Conservation (phyloP, 53 echinoderm and acorn worm species). For the Echinarachnius parma region DNA sequence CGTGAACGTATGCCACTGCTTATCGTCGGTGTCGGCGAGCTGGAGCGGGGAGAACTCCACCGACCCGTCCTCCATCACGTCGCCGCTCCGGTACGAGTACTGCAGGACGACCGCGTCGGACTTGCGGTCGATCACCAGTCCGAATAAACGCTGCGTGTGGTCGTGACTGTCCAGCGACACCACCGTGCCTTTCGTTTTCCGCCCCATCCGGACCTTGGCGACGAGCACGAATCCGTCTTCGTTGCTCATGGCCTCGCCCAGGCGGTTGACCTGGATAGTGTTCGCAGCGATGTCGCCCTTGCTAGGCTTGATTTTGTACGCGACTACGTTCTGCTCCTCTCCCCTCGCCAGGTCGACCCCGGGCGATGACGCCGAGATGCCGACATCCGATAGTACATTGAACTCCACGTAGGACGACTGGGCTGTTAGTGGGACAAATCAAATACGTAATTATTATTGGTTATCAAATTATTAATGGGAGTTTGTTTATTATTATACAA, state of each 20-base stretch:
- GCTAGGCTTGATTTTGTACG: conserved; percentile 76
- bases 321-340: conserved; percentile 49
- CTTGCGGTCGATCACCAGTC: conserved; percentile 55
- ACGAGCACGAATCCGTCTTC: conserved; percentile 68
- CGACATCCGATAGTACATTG: conserved; percentile 71
- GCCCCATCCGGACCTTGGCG: conserved; percentile 55
- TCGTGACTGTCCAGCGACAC: conserved; percentile 62
- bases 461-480: too few relatives aligned
- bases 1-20: conserved; percentile 61
- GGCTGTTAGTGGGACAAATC: neutral
- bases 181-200: conserved; percentile 56
- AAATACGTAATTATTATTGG: neutral
- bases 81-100: conserved; percentile 40
- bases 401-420: conserved; percentile 39
- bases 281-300: conserved; percentile 65
- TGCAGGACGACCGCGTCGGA: conserved; percentile 54
- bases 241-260: conserved; percentile 41
- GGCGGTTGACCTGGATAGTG: conserved; percentile 44
- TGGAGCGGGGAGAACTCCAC: conserved; percentile 45
- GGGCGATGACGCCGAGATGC: conserved; percentile 55
- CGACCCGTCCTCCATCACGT: conserved; percentile 12
- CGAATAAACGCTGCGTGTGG: conserved; percentile 44
- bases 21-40: conserved; percentile 26
- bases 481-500: too few relatives aligned
- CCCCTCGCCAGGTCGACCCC: conserved; percentile 73